Evolutionary conservation across 2,113 vertebrate genomes (phyloP), one percentile per base, ranked within the genome.

Genomic region (Anhinga anhinga): DNA sequence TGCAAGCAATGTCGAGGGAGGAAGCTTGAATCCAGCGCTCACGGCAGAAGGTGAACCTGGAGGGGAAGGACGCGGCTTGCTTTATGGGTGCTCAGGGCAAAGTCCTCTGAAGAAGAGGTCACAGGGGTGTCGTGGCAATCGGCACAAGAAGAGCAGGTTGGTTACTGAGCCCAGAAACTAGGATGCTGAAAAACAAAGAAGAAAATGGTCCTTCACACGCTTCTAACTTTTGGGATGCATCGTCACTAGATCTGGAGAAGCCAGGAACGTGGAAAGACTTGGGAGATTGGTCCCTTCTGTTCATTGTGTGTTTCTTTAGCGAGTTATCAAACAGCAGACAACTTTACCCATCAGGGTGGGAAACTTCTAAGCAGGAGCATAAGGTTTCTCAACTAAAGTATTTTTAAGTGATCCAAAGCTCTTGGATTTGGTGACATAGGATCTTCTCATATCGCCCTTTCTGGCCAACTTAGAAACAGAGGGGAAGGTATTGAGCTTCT

Each of bases 1-100:
- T 45, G 69, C 7, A 13, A 61, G 55, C 0, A 0, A 1, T 1
- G 1, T 6, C 0, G 2, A 42, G 21, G 49, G 32, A 71, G 19
- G 78, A 38, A 72, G 26, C 36, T 27, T 3, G 17, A 65, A 32
- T 22, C 17, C 22, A 11, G 50, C 2, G 0, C 42, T 47, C 7
- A 0, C 0, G 6, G 49, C 77, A 66, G 50, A n/a, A 71, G 20
- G 45, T 66, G 63, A 52, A 5, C 17, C 4, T 20, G 49, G 69
- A 73, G 45, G 19, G 16, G 42, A 59, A 44, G 62, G 27, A 27
- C 21, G 49, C 7, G 32, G 19, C 29, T 65, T 13, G 32, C 21
- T 71, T 79, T 9, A 1, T 8, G 50, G 70, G 18, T n/a, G 13
- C 25, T 42, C 73, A 40, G 70, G 69, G 58, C 29, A 34, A 45